phyloP scores from a whole-genome alignment of 2,888 invertebrate genomes.

The Mystacides longicornis region DNA sequence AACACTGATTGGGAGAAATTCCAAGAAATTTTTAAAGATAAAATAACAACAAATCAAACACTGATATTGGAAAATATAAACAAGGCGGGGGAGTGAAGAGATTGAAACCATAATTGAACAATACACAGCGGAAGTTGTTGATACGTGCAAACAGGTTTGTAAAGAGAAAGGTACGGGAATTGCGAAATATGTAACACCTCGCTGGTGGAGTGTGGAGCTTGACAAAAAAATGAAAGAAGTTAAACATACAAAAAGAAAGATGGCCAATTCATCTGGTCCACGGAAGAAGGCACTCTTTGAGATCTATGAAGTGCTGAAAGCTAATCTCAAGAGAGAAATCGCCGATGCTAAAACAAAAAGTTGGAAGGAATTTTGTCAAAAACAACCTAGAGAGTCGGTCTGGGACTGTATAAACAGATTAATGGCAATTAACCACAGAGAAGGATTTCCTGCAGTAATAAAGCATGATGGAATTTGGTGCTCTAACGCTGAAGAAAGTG shows the following conservation, averaged over 20 bases:
- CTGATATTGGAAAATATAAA: background rate
- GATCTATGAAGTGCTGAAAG: background rate
- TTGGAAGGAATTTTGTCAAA: background rate
- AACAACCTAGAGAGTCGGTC: background rate
- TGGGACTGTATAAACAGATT: background rate
- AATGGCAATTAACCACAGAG: background rate
- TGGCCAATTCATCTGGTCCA: background rate
- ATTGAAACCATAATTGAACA: background rate
- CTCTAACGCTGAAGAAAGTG: background rate
- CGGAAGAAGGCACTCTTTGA: background rate
- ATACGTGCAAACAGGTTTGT: background rate
- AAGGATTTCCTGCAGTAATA: background rate
- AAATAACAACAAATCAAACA: background rate
- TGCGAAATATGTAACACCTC: background rate
- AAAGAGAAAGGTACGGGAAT: background rate
- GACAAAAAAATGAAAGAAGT: background rate
- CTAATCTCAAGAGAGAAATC: background rate
- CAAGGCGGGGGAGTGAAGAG: background rate
- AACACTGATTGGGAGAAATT: background rate
- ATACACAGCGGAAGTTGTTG: background rate
- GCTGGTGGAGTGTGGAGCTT: background rate
- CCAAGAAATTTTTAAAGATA: background rate
- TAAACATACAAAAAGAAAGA: background rate
- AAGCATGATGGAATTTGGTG: background rate
- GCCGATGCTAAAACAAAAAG: background rate